phyloP scores from a whole-genome alignment of 2,888 invertebrate species.

The Drosophila helvetica region DNA sequence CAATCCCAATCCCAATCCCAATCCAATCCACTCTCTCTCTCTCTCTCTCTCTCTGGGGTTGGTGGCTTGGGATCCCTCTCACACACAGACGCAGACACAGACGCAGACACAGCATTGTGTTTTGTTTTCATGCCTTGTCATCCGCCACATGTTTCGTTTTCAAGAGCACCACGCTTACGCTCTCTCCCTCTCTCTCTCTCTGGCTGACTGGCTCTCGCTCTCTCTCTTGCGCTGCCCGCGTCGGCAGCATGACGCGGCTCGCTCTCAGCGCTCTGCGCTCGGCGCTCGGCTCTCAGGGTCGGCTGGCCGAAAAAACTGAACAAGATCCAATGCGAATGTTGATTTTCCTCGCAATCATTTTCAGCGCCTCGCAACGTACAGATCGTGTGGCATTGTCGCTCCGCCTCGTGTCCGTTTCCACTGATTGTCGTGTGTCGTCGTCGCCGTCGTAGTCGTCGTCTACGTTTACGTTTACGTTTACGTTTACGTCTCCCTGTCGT shows the following conservation, averaged over 20 bases:
- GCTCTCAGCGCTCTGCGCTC: slow-evolving; percentile 19
- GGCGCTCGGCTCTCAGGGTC: slow-evolving; percentile 54
- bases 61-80: slow-evolving; percentile 6
- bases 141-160: slow-evolving; percentile 27
- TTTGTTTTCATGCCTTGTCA: neutral
- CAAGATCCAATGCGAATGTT: slow-evolving; percentile 82
- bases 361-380: slow-evolving; percentile 77
- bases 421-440: neutral
- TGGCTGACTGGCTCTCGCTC: no score
- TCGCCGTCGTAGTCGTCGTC: neutral
- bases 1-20: no score
- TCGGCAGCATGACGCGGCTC: slow-evolving; percentile 12
- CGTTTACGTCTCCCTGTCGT: neutral
- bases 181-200: no score
- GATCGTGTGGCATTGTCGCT: slow-evolving; percentile 13
- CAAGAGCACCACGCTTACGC: slow-evolving; percentile 7
- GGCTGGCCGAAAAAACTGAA: slow-evolving; percentile 73
- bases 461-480: no score
- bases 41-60: slow-evolving; percentile 4
- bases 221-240: slow-evolving; percentile 23
- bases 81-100: slow-evolving; percentile 8
- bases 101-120: slow-evolving; percentile 7
- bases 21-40: slow-evolving; percentile 2
- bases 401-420: slow-evolving; percentile 3
- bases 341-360: slow-evolving; percentile 84